Percentiles rank a stretch among this genome's conserved stretches.
Conservation (phyloP, 1,140 invertebrate genomes). For the Bombus haemorrhoidalis region DNA sequence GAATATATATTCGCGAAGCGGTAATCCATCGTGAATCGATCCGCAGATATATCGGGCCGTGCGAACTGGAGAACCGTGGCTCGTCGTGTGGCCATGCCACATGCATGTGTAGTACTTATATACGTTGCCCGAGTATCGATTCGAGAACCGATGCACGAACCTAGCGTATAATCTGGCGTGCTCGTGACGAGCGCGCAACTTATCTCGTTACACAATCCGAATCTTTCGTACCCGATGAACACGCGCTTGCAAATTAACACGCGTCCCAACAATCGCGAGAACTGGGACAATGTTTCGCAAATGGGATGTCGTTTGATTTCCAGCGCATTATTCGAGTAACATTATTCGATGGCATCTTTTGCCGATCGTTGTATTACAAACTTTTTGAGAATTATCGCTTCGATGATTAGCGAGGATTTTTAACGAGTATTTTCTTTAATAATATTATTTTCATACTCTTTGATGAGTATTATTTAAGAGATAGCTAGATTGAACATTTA, state of each 20-base stretch:
- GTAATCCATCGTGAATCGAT: slow-evolving; percentile 51
- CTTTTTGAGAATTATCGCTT: no score
- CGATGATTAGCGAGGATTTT: no score
- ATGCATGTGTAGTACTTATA: neutral
- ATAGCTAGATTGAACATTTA: neutral
- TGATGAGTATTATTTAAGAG: no score
- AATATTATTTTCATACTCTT: no score
- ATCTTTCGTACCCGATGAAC: slow-evolving; percentile 59
- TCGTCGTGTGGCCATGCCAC: slow-evolving; percentile 27
- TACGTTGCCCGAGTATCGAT: slow-evolving; percentile 23
- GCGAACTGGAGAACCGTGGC: slow-evolving; percentile 49
- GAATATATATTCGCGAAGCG: slow-evolving; percentile 23
- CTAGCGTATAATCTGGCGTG: slow-evolving; percentile 57
- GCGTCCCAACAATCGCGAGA: neutral
- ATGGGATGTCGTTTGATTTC: neutral
- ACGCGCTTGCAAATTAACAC: slow-evolving; percentile 48
- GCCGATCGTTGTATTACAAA: neutral
- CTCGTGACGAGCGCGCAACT: slow-evolving; percentile 60
- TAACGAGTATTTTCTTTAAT: no score
- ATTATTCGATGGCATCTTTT: neutral
- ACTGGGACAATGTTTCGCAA: slow-evolving; percentile 1
- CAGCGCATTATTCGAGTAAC: neutral
- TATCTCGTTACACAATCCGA: slow-evolving; percentile 65
- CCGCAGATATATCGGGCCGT: slow-evolving; percentile 39
- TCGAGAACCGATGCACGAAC: slow-evolving; percentile 54